A percentile compares a stretch with the other conserved stretches of the same genome.
phyloP scores from a whole-genome alignment of 1,140 invertebrate genomes.

The Leptinotarsa defecta region DNA sequence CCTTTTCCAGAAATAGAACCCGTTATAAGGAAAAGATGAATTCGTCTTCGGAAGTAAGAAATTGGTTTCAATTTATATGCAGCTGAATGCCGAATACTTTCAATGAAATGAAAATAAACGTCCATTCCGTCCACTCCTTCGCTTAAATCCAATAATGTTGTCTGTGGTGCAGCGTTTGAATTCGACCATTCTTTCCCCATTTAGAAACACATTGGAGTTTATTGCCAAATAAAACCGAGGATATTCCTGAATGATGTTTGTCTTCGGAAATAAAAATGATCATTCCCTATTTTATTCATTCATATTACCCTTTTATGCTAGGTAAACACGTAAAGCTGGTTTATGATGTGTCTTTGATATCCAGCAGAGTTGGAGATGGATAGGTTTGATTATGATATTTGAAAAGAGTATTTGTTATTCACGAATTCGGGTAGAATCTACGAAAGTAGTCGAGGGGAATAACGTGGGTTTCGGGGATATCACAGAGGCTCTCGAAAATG shows the following conservation, averaged over 20 bases:
- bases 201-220: slow-evolving; percentile 3
- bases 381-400: no score
- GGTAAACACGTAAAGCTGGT: neutral
- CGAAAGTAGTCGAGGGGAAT: no score
- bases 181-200: slow-evolving; percentile 5
- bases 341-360: neutral
- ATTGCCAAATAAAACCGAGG: neutral
- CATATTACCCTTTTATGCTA: neutral
- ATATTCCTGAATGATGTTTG: slow-evolving; percentile 8
- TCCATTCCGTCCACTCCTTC: neutral
- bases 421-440: no score
- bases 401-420: no score
- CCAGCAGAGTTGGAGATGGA: no score
- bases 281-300: neutral
- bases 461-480: no score
- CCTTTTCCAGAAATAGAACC: no score
- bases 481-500: no score
- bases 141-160: neutral
- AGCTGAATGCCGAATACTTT: no score
- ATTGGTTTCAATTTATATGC: no score
- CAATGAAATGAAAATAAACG: neutral
- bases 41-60: no score
- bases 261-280: slow-evolving; percentile 6
- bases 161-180: neutral
- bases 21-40: no score